Evolutionary conservation across 2,888 invertebrate genomes (phyloP).

Genomic region (Pinctada fucata): DNA sequence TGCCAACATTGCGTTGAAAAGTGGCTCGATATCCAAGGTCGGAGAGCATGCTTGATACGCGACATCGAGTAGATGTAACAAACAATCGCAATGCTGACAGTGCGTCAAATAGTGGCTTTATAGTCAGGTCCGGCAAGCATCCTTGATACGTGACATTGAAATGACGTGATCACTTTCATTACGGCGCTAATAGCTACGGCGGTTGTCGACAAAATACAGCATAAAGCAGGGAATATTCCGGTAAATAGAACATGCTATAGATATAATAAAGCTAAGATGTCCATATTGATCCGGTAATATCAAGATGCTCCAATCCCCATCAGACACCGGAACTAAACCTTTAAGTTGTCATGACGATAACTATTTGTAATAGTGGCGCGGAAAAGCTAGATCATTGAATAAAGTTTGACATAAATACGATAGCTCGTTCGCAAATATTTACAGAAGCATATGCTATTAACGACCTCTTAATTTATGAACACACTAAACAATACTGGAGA

Average conservation of each 20-base stretch:
- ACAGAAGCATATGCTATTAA: slow-evolving; percentile 45
- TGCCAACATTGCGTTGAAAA: too few relatives aligned
- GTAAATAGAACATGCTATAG: not conserved
- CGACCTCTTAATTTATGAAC: slow-evolving; percentile 47
- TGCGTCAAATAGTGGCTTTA: too few relatives aligned
- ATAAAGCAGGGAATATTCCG: not conserved
- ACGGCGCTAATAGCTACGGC: not conserved
- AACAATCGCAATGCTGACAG: too few relatives aligned
- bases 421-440: slow-evolving; percentile 47
- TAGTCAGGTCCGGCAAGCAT: too few relatives aligned
- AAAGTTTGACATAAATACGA: slow-evolving; percentile 42
- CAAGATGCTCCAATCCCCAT: not conserved
- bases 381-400: slow-evolving; percentile 38
- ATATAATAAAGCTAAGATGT: not conserved
- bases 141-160: not conserved
- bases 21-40: too few relatives aligned
- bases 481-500: slow-evolving; percentile 41
- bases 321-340: slow-evolving; percentile 40
- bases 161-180: not conserved
- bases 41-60: too few relatives aligned
- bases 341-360: slow-evolving; percentile 40
- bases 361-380: slow-evolving; percentile 37
- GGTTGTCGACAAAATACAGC: not conserved
- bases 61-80: too few relatives aligned
- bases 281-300: not conserved